Evolutionary conservation across 2,797 vertebrate species (phyloP), one percentile per base, ranked within the genome.

Genomic region (Peromyscus attwateri): DNA sequence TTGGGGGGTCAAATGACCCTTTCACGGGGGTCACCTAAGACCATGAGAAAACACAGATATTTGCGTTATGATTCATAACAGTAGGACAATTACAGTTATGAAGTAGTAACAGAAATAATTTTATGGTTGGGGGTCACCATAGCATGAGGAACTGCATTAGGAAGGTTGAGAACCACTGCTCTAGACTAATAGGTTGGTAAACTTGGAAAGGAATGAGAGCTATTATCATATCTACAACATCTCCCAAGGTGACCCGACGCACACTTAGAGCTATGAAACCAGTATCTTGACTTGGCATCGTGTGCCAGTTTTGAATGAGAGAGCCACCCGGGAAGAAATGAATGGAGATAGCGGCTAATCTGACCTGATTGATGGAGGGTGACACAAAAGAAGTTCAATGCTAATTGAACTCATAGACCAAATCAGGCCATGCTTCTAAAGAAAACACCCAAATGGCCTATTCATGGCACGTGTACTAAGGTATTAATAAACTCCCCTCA

Each of bases 401-500:
- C 66, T 79, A 84, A 55, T 60, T 40, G 57, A 91, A 75, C 64
- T 95, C 71, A 52, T 93, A 64, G 84, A 40, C 40, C 84, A 87
- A 90, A 40, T 70, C 10, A 70, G 68, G 6, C 34, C 64, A 93
- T 5, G 37, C 68, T 66, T 64, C 25, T 23, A 90, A 95, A 94
- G 66, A 2, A 77, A 68, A 85, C 66, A 85, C 43, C 43, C 46
- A 46, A 70, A 31, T 96, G 87, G 49, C 3, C 0, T 88, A 85
- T 92, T 95, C 79, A 91, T 55, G 27, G n/a, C 87, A 83, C 2
- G 0, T 94, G 85, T 92, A 43, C 93, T 89, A 89, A 91, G 87
- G 34, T 90, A 68, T 95, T 96, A 92, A 80, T 95, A 95, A 89
- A 82, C 62, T 73, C 34, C 62, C 71, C 70, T 46, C 57, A 43